These are phyloP conservation scores for Protonemura montana DNA, from an alignment of 2,888 invertebrate species.

Conservation along the genomic window DNA sequence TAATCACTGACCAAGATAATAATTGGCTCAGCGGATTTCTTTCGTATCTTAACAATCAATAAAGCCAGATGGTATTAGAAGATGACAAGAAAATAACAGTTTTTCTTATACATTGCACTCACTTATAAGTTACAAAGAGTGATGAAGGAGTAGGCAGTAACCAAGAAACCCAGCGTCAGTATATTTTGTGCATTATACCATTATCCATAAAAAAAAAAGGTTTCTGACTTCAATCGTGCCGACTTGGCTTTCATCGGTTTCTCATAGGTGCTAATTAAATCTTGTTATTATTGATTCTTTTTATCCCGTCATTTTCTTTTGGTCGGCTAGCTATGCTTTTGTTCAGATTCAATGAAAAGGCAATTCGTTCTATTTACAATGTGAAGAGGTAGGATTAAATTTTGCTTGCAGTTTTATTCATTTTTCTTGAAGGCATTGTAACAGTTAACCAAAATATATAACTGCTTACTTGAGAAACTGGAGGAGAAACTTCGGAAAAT, in stretches of 20 bases:
- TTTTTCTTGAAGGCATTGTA: neutral
- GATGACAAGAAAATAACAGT: neutral
- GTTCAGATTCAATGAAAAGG: neutral
- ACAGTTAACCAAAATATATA: no score
- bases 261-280: neutral
- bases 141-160: neutral
- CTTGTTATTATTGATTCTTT: constrained; percentile 7
- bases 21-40: neutral
- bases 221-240: neutral
- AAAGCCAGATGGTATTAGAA: neutral
- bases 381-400: neutral
- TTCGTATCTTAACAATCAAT: neutral
- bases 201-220: neutral
- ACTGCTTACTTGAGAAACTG: no score
- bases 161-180: neutral
- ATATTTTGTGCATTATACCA: neutral
- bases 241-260: neutral
- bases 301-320: neutral
- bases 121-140: no score
- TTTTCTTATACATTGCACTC: neutral
- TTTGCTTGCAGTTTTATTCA: neutral
- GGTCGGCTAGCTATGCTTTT: neutral
- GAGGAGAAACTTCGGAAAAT: no score
- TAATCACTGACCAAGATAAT: neutral
- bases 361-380: neutral